A percentile compares a stretch with the other conserved stretches of the same genome.
phyloP scores from a whole-genome alignment of 2,888 invertebrate species.

The Drosophila bunnanda region DNA sequence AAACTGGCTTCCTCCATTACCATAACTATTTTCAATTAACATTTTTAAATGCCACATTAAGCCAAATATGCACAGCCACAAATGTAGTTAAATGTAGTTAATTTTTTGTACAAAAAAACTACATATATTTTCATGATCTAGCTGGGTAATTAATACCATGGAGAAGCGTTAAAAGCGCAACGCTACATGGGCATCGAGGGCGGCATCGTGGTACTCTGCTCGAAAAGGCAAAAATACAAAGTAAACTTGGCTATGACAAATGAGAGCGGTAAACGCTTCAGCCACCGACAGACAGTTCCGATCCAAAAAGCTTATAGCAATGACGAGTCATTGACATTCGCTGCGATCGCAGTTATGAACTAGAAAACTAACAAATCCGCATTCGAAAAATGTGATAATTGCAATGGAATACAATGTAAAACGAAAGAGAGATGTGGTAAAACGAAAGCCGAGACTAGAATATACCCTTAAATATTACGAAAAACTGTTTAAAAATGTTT shows the following conservation, averaged over 20 bases:
- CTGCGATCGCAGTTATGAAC: slow-evolving; percentile 60
- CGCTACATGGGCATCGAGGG: slow-evolving; percentile 76
- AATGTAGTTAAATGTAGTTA: slow-evolving; percentile 30
- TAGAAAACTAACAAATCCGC: slow-evolving; percentile 58
- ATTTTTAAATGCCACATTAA: slow-evolving; percentile 71
- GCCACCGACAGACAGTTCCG: slow-evolving; percentile 53
- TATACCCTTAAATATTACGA: slow-evolving; percentile 9
- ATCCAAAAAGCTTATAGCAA: slow-evolving; percentile 66
- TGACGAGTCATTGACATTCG: slow-evolving; percentile 57
- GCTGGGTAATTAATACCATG: slow-evolving; percentile 65
- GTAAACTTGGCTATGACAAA: slow-evolving; percentile 41
- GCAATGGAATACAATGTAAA: slow-evolving; percentile 39
- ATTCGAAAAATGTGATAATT: slow-evolving; percentile 64
- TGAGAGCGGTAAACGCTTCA: slow-evolving; percentile 67
- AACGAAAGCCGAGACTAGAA: background rate
- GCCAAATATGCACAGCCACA: slow-evolving; percentile 47
- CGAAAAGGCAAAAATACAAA: slow-evolving; percentile 2
- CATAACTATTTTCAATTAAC: slow-evolving; percentile 57
- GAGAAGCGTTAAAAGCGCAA: slow-evolving; percentile 71
- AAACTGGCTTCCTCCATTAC: slow-evolving; percentile 11
- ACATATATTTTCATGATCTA: slow-evolving; percentile 69
- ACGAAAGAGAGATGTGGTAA: slow-evolving; percentile 3
- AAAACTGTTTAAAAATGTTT: background rate
- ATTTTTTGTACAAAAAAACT: slow-evolving; percentile 10
- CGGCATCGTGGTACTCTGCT: slow-evolving; percentile 45